A percentile compares a stretch with the other conserved stretches of the same genome.
phyloP scores from a whole-genome alignment of 23 tunicate genomes.

The Ascidia mentula region DNA sequence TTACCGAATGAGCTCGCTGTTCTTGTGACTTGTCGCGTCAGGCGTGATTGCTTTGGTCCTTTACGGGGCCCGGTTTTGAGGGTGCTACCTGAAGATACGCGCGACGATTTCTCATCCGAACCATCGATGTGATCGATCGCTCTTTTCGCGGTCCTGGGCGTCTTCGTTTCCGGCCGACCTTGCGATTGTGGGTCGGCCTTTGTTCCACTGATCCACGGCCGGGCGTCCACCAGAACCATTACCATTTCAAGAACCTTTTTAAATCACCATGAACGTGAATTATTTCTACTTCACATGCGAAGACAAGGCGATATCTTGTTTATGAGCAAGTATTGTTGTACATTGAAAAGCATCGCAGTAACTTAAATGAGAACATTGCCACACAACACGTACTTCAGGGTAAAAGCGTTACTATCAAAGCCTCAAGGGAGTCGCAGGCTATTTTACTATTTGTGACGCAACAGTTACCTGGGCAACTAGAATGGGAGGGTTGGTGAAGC shows the following conservation, averaged over 20 bases:
- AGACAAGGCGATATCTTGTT: background rate
- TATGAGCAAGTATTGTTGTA: too few species aligned
- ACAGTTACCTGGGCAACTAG: constrained; percentile 87
- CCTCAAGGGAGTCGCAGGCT: too few species aligned
- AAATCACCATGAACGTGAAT: too few species aligned
- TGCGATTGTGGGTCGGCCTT: constrained; percentile 76
- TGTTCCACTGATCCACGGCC: constrained; percentile 60
- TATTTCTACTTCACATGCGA: background rate
- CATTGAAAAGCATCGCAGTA: too few species aligned
- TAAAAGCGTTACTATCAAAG: too few species aligned
- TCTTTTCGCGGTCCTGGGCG: constrained; percentile 42
- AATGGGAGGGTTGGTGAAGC: constrained; percentile 77
- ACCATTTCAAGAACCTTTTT: constrained; percentile 97
- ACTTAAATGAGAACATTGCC: too few species aligned
- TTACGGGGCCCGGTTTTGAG: constrained; percentile 42
- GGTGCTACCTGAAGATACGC: constrained; percentile 92
- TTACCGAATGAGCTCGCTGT: constrained; percentile 45
- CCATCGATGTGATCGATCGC: constrained; percentile 36
- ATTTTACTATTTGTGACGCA: background rate
- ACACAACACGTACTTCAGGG: too few species aligned
- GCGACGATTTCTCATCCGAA: constrained; percentile 62
- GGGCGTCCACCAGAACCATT: constrained; percentile 81
- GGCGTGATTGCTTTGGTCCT: constrained; percentile 15
- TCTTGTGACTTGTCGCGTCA: constrained; percentile 41
- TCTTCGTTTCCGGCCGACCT: constrained; percentile 61